Evolutionary conservation across 2,888 invertebrate species (phyloP).

Genomic region (Molorchus minor): DNA sequence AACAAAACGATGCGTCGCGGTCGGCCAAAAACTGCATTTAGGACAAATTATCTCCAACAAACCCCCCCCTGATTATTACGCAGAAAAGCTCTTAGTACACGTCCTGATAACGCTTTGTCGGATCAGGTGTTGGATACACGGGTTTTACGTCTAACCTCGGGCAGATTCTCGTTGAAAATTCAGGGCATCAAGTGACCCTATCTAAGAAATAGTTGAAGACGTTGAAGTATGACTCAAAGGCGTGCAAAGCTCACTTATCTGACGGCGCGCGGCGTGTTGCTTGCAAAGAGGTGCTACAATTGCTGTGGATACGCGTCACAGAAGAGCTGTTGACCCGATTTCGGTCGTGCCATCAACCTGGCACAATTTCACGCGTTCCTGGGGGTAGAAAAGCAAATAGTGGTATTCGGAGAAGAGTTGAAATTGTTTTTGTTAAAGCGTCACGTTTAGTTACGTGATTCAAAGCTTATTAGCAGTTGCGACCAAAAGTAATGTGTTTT

Average conservation of each 20-base stretch:
- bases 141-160: neutral
- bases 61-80: neutral
- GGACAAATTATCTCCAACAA: too few relatives aligned
- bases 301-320: too few relatives aligned
- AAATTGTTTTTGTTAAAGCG: too few relatives aligned
- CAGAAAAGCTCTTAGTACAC: neutral
- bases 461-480: too few relatives aligned
- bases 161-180: neutral
- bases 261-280: neutral
- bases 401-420: too few relatives aligned
- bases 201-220: neutral
- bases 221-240: neutral
- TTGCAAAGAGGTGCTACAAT: too few relatives aligned
- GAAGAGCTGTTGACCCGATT: constrained; percentile 21
- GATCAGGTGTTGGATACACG: neutral
- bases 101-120: neutral
- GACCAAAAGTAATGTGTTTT: too few relatives aligned
- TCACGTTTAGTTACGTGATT: too few relatives aligned
- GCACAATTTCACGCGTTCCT: neutral
- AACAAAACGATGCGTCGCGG: too few relatives aligned
- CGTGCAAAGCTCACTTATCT: neutral
- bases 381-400: constrained; percentile 5
- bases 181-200: constrained; percentile 1
- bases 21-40: too few relatives aligned
- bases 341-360: constrained; percentile 11